Base-by-base conservation (phyloP, 2,888 invertebrate species). In the Torymus tubicola region DNA sequence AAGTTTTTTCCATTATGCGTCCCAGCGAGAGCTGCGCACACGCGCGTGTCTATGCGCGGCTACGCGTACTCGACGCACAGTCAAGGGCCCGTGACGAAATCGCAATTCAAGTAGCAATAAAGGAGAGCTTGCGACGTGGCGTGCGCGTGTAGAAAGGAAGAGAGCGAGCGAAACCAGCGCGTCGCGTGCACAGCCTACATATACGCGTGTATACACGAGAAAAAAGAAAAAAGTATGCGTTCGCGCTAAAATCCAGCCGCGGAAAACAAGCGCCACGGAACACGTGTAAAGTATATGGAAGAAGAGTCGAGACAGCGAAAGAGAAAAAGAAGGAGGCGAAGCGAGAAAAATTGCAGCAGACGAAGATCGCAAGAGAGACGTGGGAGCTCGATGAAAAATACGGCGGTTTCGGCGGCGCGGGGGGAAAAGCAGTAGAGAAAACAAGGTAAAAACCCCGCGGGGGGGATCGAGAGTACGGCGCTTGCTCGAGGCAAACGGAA, bases 21-120 rank as follows among this genome's bases (percentile, higher is more conserved):
- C 55, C n/a, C 11, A n/a, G 21, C 63, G 24, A 75, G 81, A 73
- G 61, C 64, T 65, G 53, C 76, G 76, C 80, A 74, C 80, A 75
- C 74, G 70, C 78, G 78, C 81, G 82, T 77, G 18, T 58, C 50
- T 65, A 50, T n/a, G 68, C 21, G 57, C 50, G 50, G 65, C 65
- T 65, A 74, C 74, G 67, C 52, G 52, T 42, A 76, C 75, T 76
- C 68, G 75, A 68, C 61, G 14, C 79, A 82, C 31, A 86, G 86
- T 87, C 87, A 86, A 87, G 86, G 83, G 86, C 85, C 87, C 87
- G 83, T 87, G 87, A 87, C 87, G 87, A 87, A 87, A 87, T 87
- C 86, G 86, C 85, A 86, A 87, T 87, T 83, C 84, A 83, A 84
- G 81, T 81, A 74, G 81, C 77, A 84, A 83, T 78, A 83, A 85